Conservation (phyloP, 2,888 invertebrate species). For the Podabrus alpinus region DNA sequence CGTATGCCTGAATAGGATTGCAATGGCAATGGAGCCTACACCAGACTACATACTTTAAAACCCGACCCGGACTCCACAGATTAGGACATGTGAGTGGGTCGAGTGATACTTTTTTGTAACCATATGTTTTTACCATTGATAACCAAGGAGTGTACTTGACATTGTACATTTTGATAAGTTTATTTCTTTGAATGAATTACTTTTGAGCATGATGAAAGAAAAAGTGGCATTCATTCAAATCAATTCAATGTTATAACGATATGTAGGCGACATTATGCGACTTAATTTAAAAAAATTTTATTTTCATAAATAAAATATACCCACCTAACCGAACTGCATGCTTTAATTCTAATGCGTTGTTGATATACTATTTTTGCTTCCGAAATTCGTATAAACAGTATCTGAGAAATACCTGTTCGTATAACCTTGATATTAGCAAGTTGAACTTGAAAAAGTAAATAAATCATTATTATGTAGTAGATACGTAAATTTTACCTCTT, state of each 20-base stretch:
- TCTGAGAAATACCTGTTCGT: not conserved
- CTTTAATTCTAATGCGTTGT: not conserved
- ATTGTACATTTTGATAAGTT: conserved; percentile 5
- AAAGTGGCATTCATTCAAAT: conserved; percentile 1
- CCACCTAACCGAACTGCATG: not conserved
- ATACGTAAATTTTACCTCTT: not conserved
- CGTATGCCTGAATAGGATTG: conserved; percentile 20
- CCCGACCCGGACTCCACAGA: conserved; percentile 20
- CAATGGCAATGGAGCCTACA: conserved; percentile 23
- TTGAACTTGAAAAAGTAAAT: not conserved
- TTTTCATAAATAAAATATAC: too few species aligned
- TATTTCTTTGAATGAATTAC: not conserved
- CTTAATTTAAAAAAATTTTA: not conserved
- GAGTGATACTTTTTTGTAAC: conserved; percentile 15
- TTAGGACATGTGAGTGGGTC: conserved; percentile 23
- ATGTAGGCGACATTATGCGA: not conserved
- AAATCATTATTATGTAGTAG: not conserved
- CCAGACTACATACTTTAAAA: conserved; percentile 10
- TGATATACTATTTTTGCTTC: not conserved
- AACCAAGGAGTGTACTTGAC: conserved; percentile 5
- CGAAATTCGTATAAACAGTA: not conserved
- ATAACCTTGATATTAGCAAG: not conserved
- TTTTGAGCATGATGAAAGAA: not conserved
- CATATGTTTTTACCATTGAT: conserved; percentile 4
- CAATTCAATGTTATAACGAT: not conserved